A percentile compares a stretch with the other conserved stretches of the same genome.
Evolutionary conservation across 2,113 vertebrate genomes (phyloP).

Genomic region (Seriola rivoliana): DNA sequence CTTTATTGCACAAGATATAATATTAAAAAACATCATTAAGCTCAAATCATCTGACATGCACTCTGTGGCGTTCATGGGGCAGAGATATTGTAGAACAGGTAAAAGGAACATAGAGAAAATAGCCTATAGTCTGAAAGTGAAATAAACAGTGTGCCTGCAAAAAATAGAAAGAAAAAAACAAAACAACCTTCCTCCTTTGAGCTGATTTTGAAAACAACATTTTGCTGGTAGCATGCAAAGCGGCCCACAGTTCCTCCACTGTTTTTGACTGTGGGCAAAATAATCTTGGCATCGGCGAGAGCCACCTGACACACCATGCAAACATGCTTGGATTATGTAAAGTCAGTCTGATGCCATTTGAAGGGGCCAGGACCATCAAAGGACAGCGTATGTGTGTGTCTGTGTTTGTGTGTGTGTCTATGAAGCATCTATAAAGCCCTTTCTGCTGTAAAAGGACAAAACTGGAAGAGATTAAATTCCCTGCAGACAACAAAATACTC

Average conservation of each 20-base stretch:
- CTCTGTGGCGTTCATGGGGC: not conserved
- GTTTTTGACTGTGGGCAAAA: conserved; percentile 62
- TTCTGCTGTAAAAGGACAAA: conserved; percentile 33
- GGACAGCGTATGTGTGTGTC: not conserved
- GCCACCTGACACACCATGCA: conserved; percentile 66
- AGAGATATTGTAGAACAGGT: not conserved
- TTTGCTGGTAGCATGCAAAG: conserved; percentile 39
- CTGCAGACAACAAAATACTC: conserved; percentile 4
- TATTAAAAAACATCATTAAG: not conserved
- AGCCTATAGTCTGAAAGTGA: not conserved
- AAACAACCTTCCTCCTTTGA: not conserved
- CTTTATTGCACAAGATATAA: conserved; percentile 9
- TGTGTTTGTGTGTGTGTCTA: conserved; percentile 5
- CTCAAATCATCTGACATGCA: not conserved
- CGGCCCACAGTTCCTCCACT: conserved; percentile 33
- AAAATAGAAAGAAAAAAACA: not conserved
- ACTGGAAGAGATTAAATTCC: conserved; percentile 34
- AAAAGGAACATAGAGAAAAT: not conserved
- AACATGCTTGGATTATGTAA: conserved; percentile 77
- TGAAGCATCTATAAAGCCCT: conserved; percentile 30
- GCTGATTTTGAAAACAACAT: conserved; percentile 29
- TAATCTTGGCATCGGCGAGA: conserved; percentile 56
- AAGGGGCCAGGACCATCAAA: conserved; percentile 34
- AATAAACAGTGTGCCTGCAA: not conserved
- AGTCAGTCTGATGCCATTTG: conserved; percentile 48